phyloP scores from a whole-genome alignment of 2,888 invertebrate genomes.

The Gerosis bhagava region DNA sequence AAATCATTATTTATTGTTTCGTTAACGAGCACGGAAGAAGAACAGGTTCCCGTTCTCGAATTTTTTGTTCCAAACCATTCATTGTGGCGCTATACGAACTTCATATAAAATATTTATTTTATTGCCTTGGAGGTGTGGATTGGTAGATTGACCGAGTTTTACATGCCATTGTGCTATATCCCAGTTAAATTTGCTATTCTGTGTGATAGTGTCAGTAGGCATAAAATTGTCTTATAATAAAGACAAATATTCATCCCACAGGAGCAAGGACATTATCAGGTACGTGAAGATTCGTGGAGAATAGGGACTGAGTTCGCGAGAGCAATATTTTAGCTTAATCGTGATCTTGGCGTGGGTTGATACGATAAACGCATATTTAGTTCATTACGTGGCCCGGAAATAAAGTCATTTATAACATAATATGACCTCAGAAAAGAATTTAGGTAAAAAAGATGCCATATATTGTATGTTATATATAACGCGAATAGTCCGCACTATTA shows the following conservation, averaged over 20 bases:
- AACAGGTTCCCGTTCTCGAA: conserved; percentile 33
- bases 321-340: conserved; percentile 24
- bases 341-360: conserved; percentile 24
- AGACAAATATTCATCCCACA: neutral
- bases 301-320: conserved; percentile 5
- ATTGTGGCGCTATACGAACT: too few species aligned
- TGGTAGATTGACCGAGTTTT: too few species aligned
- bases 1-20: conserved; percentile 78
- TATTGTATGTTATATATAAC: too few species aligned
- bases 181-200: too few species aligned
- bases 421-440: neutral
- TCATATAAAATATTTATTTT: neutral
- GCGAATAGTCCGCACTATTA: too few species aligned
- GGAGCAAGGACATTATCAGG: conserved; percentile 3
- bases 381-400: conserved; percentile 27
- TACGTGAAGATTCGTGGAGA: neutral
- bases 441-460: too few species aligned
- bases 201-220: too few species aligned
- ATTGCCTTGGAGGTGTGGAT: too few species aligned
- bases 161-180: too few species aligned
- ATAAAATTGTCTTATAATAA: too few species aligned
- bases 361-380: conserved; percentile 26
- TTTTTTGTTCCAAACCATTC: conserved; percentile 3
- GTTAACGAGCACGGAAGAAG: conserved; percentile 71
- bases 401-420: conserved; percentile 12